Conservation (phyloP, 2,888 invertebrate genomes). For the Macrophya annulata region DNA sequence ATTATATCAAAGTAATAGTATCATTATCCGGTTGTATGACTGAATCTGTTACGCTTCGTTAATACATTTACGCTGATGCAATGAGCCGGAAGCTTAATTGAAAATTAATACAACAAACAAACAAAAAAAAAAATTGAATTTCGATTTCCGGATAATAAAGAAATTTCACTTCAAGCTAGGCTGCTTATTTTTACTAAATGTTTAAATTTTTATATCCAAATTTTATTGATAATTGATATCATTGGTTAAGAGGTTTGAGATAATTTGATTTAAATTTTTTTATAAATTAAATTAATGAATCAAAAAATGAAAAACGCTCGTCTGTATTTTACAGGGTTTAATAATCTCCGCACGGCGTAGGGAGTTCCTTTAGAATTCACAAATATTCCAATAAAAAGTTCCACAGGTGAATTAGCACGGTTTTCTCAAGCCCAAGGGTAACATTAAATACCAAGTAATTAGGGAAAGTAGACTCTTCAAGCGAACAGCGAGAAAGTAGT, state of each 20-base stretch:
- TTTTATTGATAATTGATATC: no score
- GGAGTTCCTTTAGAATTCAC: not conserved
- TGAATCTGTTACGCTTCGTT: not conserved
- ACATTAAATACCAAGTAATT: constrained; percentile 25
- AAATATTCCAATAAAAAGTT: constrained; percentile 6
- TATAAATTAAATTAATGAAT: not conserved
- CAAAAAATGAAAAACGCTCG: not conserved
- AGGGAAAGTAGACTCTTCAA: constrained; percentile 7
- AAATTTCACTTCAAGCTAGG: no score
- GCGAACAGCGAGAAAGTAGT: constrained; percentile 12
- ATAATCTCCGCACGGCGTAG: not conserved
- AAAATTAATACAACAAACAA: not conserved
- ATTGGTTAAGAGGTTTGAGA: not conserved
- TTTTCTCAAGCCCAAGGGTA: constrained; percentile 17
- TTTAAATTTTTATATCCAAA: not conserved
- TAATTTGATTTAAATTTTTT: not conserved
- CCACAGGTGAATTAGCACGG: constrained; percentile 31
- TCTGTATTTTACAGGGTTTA: not conserved
- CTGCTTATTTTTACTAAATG: not conserved
- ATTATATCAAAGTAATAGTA: not conserved
- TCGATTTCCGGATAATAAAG: no score
- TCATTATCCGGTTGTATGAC: constrained; percentile 16
- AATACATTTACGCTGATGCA: not conserved
- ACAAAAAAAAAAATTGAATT: no score
- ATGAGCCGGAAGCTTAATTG: not conserved